phyloP scores from a whole-genome alignment of 1,140 invertebrate genomes.

The Parapsyche elsis region DNA sequence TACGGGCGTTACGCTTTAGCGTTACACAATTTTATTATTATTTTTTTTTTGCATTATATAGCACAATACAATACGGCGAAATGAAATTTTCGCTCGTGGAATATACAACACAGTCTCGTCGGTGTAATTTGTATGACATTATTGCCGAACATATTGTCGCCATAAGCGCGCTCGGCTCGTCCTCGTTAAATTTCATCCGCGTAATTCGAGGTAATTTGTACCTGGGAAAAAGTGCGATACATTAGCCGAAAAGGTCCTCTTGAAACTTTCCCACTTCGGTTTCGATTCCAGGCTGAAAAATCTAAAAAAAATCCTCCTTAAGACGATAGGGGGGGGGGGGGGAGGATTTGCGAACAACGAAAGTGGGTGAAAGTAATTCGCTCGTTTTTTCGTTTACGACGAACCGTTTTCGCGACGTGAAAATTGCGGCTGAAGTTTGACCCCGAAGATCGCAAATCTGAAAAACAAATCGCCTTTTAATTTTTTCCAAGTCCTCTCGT shows the following conservation, averaged over 20 bases:
- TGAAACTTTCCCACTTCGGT: neutral
- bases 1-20: neutral
- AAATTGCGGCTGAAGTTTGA: conserved; percentile 24
- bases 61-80: neutral
- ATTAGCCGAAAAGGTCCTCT: neutral
- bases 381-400: neutral
- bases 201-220: no score
- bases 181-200: conserved; percentile 24
- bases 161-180: neutral
- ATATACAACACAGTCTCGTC: conserved; percentile 6
- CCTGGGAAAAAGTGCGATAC: no score
- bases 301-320: neutral
- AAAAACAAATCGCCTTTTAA: conserved; percentile 21
- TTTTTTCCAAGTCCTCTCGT: neutral
- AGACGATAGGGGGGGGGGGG: neutral
- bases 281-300: neutral
- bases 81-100: neutral
- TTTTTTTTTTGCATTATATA: neutral
- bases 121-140: conserved; percentile 18
- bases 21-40: neutral
- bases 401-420: neutral
- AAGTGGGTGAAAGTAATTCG: conserved; percentile 22
- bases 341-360: neutral
- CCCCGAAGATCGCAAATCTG: conserved; percentile 12
- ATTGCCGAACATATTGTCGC: neutral